Base-by-base conservation (phyloP, 2,113 vertebrate genomes). In the Brachirus orientalis region DNA sequence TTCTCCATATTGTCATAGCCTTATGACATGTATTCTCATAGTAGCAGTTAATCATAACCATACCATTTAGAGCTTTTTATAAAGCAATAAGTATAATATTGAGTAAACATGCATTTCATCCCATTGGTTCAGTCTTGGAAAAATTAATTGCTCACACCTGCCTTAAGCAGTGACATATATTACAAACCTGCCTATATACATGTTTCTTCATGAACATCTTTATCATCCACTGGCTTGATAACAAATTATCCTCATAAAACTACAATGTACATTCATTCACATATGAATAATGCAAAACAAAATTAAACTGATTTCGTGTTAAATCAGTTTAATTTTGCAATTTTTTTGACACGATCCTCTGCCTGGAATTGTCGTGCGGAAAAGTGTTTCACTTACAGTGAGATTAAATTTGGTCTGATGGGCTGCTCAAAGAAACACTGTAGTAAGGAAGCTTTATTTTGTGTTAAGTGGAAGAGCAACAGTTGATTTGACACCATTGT, bases 391-490 rank as follows among this genome's bases (percentile, higher is more conserved):
- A 57, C 64, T 65, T 62, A 69, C 61, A 74, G 64, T 54, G 73
- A 68, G 73, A 87, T 78, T 63, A 80, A 87, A 82, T 60, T 69
- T 50, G 54, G 69, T 65, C 71, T 82, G 69, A 41, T 63, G 74
- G 53, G 87, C 63, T n/a, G 45, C 64, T 37, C 19, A 19, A 13
- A 74, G 52, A 53, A 67, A 35, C 36, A 40, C 55, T 40, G 71
- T 16, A 48, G 61, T 69, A 83, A 51, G 69, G 12, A 40, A 3
- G 12, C 9, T 79, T 73, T 61, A 51, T 83, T 80, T 79, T 74
- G 72, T 70, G 63, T 65, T 74, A 80, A 76, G 69, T 59, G 69
- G 57, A 47, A 47, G 68, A 76, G 57, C 7, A 20, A 62, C 64
- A 65, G 57, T 11, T 53, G 77, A 81, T 86, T 75, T 79, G 69